Evolutionary conservation across 2,113 vertebrate species (phyloP).

Genomic region (Austrofundulus limnaeus): DNA sequence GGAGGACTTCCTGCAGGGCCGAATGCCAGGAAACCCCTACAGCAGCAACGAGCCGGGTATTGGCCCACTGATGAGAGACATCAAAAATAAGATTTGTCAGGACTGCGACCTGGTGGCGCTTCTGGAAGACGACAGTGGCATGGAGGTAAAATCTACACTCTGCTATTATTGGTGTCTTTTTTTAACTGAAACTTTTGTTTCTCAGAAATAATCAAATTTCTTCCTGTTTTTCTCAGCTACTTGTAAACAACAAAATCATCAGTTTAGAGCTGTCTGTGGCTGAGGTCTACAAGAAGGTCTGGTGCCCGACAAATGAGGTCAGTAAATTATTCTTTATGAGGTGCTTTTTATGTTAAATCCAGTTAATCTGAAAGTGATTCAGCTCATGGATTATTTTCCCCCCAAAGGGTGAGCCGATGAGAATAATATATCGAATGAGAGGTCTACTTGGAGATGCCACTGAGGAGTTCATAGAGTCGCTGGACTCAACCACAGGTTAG

Average conservation of each 20-base stretch:
- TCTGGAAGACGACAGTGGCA: slow-evolving; percentile 97
- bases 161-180: background rate
- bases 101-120: slow-evolving; percentile 98
- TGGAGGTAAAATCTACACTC: slow-evolving; percentile 85
- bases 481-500: slow-evolving; percentile 96
- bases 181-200: background rate
- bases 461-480: slow-evolving; percentile 97
- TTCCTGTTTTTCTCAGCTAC: slow-evolving; percentile 79
- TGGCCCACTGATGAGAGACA: slow-evolving; percentile 95
- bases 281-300: slow-evolving; percentile 98
- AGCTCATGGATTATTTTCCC: background rate
- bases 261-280: slow-evolving; percentile 95
- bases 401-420: slow-evolving; percentile 94
- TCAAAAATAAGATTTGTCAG: slow-evolving; percentile 99
- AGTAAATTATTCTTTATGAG: slow-evolving; percentile 5
- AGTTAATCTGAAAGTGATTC: background rate
- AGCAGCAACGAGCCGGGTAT: slow-evolving; percentile 98
- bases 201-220: background rate
- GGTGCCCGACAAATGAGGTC: slow-evolving; percentile 99
- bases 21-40: slow-evolving; percentile 98
- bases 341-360: background rate
- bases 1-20: slow-evolving; percentile 97
- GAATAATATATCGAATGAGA: slow-evolving; percentile 98
- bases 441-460: slow-evolving; percentile 97
- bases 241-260: slow-evolving; percentile 99